Percentiles rank a stretch among this genome's conserved stretches.
Conservation (phyloP, 2,113 vertebrate genomes). For the Vicugna pacos region DNA sequence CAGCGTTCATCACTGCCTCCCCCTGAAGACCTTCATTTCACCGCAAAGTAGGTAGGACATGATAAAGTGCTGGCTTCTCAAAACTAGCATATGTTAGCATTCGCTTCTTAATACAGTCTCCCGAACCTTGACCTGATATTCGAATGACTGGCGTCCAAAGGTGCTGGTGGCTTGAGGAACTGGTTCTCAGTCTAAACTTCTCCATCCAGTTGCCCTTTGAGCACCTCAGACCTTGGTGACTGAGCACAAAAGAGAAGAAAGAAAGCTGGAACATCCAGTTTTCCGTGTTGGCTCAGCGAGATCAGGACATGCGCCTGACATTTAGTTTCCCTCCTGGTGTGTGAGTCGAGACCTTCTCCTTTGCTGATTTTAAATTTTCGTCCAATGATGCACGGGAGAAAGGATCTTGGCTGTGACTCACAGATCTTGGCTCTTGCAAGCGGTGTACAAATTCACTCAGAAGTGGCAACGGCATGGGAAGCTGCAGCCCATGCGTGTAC, state of each 20-base stretch:
- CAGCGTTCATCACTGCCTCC: slow-evolving; percentile 42
- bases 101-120: background rate
- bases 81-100: background rate
- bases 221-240: background rate
- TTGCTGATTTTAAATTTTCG: background rate
- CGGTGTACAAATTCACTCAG: accelerated
- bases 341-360: background rate
- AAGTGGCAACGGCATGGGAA: accelerated
- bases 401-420: background rate
- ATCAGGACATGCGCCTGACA: background rate
- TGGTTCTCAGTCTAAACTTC: background rate
- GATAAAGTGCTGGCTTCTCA: background rate
- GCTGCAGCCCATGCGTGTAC: background rate
- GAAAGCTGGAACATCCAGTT: background rate
- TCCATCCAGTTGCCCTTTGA: background rate
- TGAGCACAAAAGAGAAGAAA: background rate
- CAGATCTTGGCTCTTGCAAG: background rate
- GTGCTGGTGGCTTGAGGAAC: background rate
- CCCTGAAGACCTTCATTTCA: slow-evolving; percentile 49
- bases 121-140: background rate
- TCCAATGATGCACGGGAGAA: background rate
- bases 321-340: background rate
- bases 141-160: background rate
- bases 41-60: background rate
- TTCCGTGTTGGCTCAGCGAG: background rate